Percentiles rank a stretch among this genome's conserved stretches.
Conservation (phyloP, 2,113 vertebrate species). For the Empidonax alnorum region DNA sequence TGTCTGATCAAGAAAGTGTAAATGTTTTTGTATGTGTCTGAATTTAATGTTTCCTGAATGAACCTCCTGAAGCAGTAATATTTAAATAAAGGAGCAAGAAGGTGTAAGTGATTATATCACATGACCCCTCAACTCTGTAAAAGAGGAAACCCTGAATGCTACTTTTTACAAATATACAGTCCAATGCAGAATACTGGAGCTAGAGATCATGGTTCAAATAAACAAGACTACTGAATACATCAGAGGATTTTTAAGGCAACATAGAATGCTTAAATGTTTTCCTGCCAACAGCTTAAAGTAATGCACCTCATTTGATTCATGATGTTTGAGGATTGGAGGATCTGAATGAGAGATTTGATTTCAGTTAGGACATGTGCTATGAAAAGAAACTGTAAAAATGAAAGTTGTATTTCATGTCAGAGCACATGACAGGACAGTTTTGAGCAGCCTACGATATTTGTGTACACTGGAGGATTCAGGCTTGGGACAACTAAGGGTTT, state of each 20-base stretch:
- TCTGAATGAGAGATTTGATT: neutral
- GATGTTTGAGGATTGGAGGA: neutral
- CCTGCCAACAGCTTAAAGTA: neutral
- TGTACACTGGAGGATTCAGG: neutral
- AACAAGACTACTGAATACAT: neutral
- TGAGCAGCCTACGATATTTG: neutral
- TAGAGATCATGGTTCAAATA: neutral
- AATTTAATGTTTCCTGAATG: constrained; percentile 25
- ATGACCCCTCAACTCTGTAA: neutral
- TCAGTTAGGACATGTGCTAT: neutral
- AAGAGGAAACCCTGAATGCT: neutral
- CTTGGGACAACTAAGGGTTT: neutral
- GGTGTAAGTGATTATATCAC: neutral
- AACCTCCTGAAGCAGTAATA: neutral
- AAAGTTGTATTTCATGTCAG: neutral
- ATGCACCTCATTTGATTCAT: neutral
- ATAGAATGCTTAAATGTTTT: neutral
- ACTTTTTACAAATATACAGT: neutral
- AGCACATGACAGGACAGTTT: neutral
- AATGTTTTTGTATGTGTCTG: constrained; percentile 25
- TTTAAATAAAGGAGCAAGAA: neutral
- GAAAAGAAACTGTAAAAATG: neutral
- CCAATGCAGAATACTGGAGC: neutral
- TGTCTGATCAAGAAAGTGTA: constrained; percentile 37
- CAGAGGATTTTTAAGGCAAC: neutral